Conservation (phyloP, 2,888 invertebrate genomes). For the Megaustenia siamemsis region DNA sequence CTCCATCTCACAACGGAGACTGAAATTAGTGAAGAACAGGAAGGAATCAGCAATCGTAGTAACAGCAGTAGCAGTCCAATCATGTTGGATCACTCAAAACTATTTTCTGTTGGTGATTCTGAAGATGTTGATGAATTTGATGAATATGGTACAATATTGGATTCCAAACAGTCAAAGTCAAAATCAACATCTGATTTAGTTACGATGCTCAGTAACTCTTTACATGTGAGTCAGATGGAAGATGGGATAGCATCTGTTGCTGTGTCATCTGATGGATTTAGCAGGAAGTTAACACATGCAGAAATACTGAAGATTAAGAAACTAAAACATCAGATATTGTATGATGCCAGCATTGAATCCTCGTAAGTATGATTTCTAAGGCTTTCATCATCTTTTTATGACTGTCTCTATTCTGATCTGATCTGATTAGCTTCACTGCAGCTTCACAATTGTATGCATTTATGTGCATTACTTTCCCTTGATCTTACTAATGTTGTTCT, state of each 20-base stretch:
- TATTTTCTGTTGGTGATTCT: constrained; percentile 29
- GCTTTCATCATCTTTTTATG: not conserved
- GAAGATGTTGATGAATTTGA: constrained; percentile 28
- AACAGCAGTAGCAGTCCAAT: not conserved
- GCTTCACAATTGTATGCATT: too few species aligned
- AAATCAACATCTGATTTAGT: constrained; percentile 49
- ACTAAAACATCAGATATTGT: constrained; percentile 49
- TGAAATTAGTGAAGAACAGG: constrained; percentile 73
- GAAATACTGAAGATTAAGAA: constrained; percentile 54
- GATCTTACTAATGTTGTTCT: too few species aligned
- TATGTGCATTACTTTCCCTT: too few species aligned
- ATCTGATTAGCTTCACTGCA: too few species aligned
- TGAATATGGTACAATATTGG: constrained; percentile 46
- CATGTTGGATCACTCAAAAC: not conserved
- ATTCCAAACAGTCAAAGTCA: constrained; percentile 23
- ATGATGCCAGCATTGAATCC: constrained; percentile 54
- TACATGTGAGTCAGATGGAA: constrained; percentile 50
- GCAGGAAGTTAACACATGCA: constrained; percentile 49
- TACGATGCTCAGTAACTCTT: constrained; percentile 32
- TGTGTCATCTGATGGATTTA: constrained; percentile 29
- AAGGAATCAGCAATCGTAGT: constrained; percentile 41
- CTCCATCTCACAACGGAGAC: constrained; percentile 77
- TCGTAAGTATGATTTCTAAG: constrained; percentile 52
- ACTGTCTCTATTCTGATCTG: too few species aligned
- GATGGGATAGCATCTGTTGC: constrained; percentile 54